Percentiles rank a stretch among this genome's conserved stretches.
phyloP scores from a whole-genome alignment of 1,140 invertebrate genomes.

The Thereuonema tuberculata region DNA sequence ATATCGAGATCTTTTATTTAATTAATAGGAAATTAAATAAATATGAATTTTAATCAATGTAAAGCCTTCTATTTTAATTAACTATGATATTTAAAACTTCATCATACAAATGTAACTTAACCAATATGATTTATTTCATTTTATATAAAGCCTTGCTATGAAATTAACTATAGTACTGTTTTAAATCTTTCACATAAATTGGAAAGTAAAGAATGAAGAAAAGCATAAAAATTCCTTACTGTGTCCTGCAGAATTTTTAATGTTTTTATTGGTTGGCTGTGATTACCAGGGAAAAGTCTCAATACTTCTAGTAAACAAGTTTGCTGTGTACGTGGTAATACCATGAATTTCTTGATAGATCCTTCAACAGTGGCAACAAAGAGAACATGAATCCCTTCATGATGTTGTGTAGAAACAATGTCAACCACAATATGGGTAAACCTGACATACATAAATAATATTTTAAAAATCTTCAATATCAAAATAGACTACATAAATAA shows the following conservation, averaged over 20 bases:
- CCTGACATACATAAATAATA: constrained; percentile 22
- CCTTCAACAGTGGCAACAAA: constrained; percentile 64
- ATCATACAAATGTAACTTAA: too few relatives aligned
- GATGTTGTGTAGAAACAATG: constrained; percentile 26
- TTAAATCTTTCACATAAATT: too few relatives aligned
- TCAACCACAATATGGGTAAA: constrained; percentile 36
- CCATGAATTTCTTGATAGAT: constrained; percentile 62
- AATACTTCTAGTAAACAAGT: constrained; percentile 77
- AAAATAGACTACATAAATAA: background rate
- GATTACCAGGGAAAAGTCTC: constrained; percentile 43
- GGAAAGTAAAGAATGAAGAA: too few relatives aligned
- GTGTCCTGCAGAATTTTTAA: constrained; percentile 68
- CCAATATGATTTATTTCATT: too few relatives aligned
- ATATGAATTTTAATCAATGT: too few relatives aligned
- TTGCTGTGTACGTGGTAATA: constrained; percentile 48
- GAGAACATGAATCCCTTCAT: constrained; percentile 40
- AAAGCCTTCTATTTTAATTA: too few relatives aligned
- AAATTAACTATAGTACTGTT: too few relatives aligned
- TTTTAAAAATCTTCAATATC: constrained; percentile 13
- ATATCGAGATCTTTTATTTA: too few relatives aligned
- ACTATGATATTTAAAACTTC: too few relatives aligned
- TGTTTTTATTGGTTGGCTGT: constrained; percentile 41
- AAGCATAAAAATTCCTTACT: too few relatives aligned
- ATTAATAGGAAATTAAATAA: too few relatives aligned
- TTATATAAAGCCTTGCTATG: too few relatives aligned